These are phyloP conservation scores for Sceliomorpha sp. DNA, from an alignment of 2,888 invertebrate genomes.

Conservation along the genomic window DNA sequence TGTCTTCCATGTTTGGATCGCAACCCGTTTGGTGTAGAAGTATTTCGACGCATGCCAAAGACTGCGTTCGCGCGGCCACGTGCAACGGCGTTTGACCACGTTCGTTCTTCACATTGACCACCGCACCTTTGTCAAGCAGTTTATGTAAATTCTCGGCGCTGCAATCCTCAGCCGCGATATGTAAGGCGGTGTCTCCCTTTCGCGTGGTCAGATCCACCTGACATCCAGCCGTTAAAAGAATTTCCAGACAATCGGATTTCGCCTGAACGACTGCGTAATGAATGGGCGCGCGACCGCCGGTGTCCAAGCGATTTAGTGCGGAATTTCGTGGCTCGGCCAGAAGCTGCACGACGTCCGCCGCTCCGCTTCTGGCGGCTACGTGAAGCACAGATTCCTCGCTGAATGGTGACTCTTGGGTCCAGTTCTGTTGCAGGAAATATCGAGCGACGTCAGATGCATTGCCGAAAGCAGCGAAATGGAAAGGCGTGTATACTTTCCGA, in stretches of 20 bases:
- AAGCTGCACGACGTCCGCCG: slow-evolving; percentile 88
- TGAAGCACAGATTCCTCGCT: slow-evolving; percentile 90
- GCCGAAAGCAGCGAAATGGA: slow-evolving; percentile 95
- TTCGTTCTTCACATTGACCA: slow-evolving; percentile 87
- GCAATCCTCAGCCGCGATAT: slow-evolving; percentile 93
- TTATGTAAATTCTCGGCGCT: slow-evolving; percentile 90
- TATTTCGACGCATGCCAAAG: slow-evolving; percentile 90
- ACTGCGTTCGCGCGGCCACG: slow-evolving; percentile 89
- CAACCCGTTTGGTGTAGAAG: slow-evolving; percentile 88
- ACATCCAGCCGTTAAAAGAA: slow-evolving; percentile 87
- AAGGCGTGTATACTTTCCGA: slow-evolving; percentile 88
- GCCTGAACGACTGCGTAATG: slow-evolving; percentile 91
- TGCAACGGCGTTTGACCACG: slow-evolving; percentile 93
- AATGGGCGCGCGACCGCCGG: slow-evolving; percentile 89
- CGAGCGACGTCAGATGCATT: slow-evolving; percentile 90
- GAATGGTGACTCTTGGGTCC: slow-evolving; percentile 84
- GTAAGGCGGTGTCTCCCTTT: slow-evolving; percentile 89
- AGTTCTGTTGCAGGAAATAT: slow-evolving; percentile 87
- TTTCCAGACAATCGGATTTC: slow-evolving; percentile 87
- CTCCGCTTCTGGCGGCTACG: slow-evolving; percentile 91
- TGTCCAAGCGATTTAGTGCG: slow-evolving; percentile 88
- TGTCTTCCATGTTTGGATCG: slow-evolving; percentile 90
- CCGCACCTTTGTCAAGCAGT: slow-evolving; percentile 87
- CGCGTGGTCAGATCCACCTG: slow-evolving; percentile 87
- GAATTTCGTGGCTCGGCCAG: slow-evolving; percentile 87